Base-by-base conservation (phyloP, 2,888 invertebrate genomes). In the Fragum whitleyi region DNA sequence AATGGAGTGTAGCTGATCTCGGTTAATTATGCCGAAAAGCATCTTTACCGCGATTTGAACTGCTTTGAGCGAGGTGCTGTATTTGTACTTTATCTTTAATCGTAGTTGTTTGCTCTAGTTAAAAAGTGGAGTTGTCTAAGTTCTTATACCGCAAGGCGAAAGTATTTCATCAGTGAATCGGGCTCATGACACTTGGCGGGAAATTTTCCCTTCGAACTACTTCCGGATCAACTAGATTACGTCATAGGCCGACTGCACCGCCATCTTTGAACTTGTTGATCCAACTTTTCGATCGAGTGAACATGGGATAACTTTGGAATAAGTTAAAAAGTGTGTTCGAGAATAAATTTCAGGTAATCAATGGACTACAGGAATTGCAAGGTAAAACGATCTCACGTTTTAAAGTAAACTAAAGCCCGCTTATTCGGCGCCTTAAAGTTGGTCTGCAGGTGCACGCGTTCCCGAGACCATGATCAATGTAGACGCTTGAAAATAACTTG, bases 211-310 rank as follows among this genome's bases (percentile, higher is more conserved):
- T n/a, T 11, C 11, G 23, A 55, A 28, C 71, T 73, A 79, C 82
- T 76, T 82, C 82, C 82, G 79, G 77, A 57, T 28, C 47, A 71
- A 71, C 9, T 79, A 67, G 29, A 85, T 79, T 81, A 81, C 85
- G 79, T 79, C 79, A 81, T 42, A 75, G 69, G 75, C 36, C 71
- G 71, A 47, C 28, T 53, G 68, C 81, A 77, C 85, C 85, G 85
- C 85, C 85, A 85, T 85, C 85, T 85, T 85, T 85, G 69, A 84
- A 81, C 77, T 79, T 74, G 69, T 74, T 74, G 74, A 68, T 57
- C 69, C 16, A 69, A 79, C 32, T 74, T 79, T 69, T 51, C 51
- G 69, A 29, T 47, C 26, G 57, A 59, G 23, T 70, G 11, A 42
- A 39, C 47, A 71, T 71, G 77, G 77, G 28, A 26, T 57, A 7